Evolutionary conservation across 1,140 invertebrate genomes (phyloP).

Genomic region (Cherax quadricarinatus): DNA sequence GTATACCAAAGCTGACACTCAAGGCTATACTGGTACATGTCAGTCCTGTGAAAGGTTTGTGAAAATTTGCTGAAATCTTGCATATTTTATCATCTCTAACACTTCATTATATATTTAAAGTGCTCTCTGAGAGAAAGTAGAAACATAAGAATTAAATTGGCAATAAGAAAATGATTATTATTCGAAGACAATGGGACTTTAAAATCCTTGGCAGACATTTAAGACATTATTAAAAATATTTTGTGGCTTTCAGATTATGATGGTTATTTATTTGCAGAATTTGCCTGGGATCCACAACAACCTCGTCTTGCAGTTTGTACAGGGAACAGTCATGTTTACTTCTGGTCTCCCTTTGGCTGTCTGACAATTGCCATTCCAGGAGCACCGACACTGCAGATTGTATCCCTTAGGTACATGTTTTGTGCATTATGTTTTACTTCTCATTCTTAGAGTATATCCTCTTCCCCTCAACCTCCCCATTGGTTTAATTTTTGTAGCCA

Average conservation of each 20-base stretch:
- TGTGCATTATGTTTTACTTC: neutral
- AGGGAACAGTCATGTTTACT: conserved; percentile 52
- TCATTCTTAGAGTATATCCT: neutral
- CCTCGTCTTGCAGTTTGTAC: conserved; percentile 54
- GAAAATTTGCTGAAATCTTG: neutral
- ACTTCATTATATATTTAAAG: no score
- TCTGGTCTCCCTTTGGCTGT: conserved; percentile 61
- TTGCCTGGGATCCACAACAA: conserved; percentile 46
- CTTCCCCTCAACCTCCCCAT: no score
- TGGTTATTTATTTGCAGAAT: conserved; percentile 15
- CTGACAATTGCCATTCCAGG: conserved; percentile 43
- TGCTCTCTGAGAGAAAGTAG: neutral
- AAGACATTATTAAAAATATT: no score
- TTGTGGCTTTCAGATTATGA: no score
- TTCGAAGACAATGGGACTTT: no score
- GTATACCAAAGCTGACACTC: conserved; percentile 26
- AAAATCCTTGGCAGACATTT: no score
- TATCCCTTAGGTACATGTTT: conserved; percentile 31
- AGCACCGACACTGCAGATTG: conserved; percentile 34
- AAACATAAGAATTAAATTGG: no score
- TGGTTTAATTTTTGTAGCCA: no score
- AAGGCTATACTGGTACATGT: conserved; percentile 63
- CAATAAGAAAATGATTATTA: no score
- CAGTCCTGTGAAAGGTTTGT: conserved; percentile 50
- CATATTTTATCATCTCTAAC: no score